phyloP scores from a whole-genome alignment of 2,797 vertebrate genomes.

The Chloroceryle amazona region DNA sequence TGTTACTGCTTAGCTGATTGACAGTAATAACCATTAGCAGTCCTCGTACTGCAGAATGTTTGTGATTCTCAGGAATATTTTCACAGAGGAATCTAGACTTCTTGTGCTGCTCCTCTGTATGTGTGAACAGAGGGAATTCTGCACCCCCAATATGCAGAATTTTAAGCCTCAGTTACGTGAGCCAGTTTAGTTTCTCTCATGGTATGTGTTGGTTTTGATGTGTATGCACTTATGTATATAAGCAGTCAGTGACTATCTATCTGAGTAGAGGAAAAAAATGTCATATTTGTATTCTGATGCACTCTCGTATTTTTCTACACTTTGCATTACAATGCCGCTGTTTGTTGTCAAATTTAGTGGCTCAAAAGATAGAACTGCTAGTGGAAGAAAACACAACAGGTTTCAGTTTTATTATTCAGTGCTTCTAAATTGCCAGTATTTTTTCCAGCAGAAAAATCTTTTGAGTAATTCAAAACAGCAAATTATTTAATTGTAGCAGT shows the following conservation, averaged over 20 bases:
- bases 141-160: too few relatives aligned
- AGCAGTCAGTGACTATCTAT: too few relatives aligned
- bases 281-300: too few relatives aligned
- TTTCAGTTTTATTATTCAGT: neutral
- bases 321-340: neutral
- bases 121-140: neutral
- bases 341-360: neutral
- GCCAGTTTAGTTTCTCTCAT: neutral
- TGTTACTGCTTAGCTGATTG: neutral
- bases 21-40: neutral
- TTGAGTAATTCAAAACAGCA: neutral
- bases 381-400: neutral
- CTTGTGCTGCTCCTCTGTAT: accelerated
- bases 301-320: neutral
- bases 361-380: neutral
- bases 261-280: too few relatives aligned
- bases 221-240: too few relatives aligned
- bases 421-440: neutral
- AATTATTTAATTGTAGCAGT: neutral
- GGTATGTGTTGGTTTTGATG: neutral
- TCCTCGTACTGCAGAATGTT: neutral
- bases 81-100: accelerated
- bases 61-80: neutral
- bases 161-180: accelerated
- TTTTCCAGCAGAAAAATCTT: neutral